Evolutionary conservation across 1,140 invertebrate species (phyloP), one percentile per base, ranked within the genome.

Genomic region (Apis laboriosa): DNA sequence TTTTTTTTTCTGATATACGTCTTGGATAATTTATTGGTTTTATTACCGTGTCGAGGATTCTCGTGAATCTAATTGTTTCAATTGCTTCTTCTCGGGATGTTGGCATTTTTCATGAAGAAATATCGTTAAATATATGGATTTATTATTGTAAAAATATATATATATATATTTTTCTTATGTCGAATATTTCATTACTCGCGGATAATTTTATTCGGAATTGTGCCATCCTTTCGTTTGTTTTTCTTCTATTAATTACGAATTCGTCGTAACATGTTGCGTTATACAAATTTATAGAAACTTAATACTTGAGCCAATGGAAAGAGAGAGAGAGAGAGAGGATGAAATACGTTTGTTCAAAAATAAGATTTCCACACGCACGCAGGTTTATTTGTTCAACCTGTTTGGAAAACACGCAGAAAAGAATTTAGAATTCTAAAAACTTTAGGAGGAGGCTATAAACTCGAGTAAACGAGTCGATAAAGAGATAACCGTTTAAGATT

Each of bases 21-120:
- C 68, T 66, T n/a, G 9, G n/a, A 74, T 79, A 60, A 79, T 79
- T 84, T 74, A 84, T 49, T n/a, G n/a, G 68, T 63, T 28, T 15
- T 58, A 72, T 83, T 72, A 15, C 67, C 24, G 19, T 9, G 24
- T 19, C 24, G 24, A 64, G 51, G 49, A 79, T 58, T 56, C 74
- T 72, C 34, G 34, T 53, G 21, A 79, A 15, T 28, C 9, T n/a
- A 8, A 51, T 75, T 53, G 43, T 76, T 51, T 13, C 17, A 28
- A 58, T n/a, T n/a, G 28, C 19, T 11, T 21, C 34, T 61, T n/a
- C 9, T 24, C 24, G 24, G 1, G 1, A 60, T 1, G 7, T 43
- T 61, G 9, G 8, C 24, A 61, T 12, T 12, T 24, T 61, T 61
- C 12, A 2, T 0, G 11, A 13, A 53, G 53, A 15, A 53, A 53